phyloP scores from a whole-genome alignment of 2,113 vertebrate species.

The Pangasianodon hypophthalmus region DNA sequence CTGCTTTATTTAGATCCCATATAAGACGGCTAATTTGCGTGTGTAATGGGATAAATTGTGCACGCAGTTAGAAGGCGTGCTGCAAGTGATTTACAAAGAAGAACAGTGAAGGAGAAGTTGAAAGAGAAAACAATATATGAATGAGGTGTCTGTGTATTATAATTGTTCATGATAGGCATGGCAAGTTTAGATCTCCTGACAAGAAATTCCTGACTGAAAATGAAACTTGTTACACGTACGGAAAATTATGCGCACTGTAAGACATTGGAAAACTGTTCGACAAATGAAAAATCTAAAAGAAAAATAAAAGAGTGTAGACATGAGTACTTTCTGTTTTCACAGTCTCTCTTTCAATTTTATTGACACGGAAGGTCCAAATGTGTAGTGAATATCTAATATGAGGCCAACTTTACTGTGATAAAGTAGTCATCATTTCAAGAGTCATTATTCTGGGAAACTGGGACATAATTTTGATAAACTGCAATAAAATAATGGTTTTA shows the following conservation, averaged over 20 bases:
- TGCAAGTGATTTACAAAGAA: neutral
- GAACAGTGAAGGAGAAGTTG: neutral
- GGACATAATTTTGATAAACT: neutral
- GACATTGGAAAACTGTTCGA: neutral
- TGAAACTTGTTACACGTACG: neutral
- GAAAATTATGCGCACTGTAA: neutral
- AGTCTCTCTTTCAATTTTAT: neutral
- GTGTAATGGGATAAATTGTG: neutral
- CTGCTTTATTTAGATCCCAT: neutral
- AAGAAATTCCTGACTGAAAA: neutral
- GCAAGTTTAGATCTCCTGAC: neutral
- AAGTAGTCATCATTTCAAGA: neutral
- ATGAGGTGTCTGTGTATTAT: too few relatives aligned
- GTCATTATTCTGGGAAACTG: neutral
- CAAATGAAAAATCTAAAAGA: neutral
- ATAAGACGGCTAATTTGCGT: neutral
- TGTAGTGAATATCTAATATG: neutral
- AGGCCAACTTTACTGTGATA: too few relatives aligned
- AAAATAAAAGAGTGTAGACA: neutral
- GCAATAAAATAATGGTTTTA: neutral
- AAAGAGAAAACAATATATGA: neutral
- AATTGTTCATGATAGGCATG: neutral
- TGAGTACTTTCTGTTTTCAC: neutral
- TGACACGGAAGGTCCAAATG: neutral
- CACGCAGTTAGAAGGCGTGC: neutral